Base-by-base conservation (phyloP, 1,140 invertebrate species). In the Brachionus calyciflorus region DNA sequence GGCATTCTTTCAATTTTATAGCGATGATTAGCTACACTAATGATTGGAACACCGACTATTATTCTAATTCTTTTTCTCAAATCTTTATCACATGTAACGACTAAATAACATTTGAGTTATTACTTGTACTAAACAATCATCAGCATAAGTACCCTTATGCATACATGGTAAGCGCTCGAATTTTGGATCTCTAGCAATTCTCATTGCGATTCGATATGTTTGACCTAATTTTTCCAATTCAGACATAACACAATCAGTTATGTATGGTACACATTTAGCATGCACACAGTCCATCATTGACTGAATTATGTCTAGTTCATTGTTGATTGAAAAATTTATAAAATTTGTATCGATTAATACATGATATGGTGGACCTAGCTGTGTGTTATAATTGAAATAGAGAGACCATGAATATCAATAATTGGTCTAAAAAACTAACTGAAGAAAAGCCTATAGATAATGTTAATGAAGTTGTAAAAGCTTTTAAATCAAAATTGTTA, bases 231-330 rank as follows among this genome's bases (percentile, higher is more conserved):
- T 98, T 83, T 99, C 96, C 79, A 99, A 88, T 86, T 99, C 97
- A n/a, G 89, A 97, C 80, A 98, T 87, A 0, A 99, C 96, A 88
- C 97, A 99, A 81, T 99, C 96, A 1, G 96, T 97, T 78, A 99
- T 90, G 81, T 99, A 99, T 1, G 96, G 95, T 81, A 95, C 95
- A 89, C 96, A 97, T 87, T 98, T 99, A 10, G 96, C 96, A 86
- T 97, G 98, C 1, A 99, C 86, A 84, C 96, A 99, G 80, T 98
- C 93, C 94, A 98, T 98, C 93, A 99, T 96, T 79, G 91, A 93
- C 82, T 96, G 90, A 63, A 97, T 89, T 55, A 99, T 91, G 82
- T 99, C 97, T 70, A 99, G 85, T 87, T 98, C 98, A 82, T 97
- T 96, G 87, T 97, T 96, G 33, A 99, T 95, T 0, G 96, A 94